Percentiles rank a stretch among this genome's conserved stretches.
These are phyloP conservation scores for Iselma pallidipennis DNA, from an alignment of 2,888 invertebrate species.

Conservation along the genomic window DNA sequence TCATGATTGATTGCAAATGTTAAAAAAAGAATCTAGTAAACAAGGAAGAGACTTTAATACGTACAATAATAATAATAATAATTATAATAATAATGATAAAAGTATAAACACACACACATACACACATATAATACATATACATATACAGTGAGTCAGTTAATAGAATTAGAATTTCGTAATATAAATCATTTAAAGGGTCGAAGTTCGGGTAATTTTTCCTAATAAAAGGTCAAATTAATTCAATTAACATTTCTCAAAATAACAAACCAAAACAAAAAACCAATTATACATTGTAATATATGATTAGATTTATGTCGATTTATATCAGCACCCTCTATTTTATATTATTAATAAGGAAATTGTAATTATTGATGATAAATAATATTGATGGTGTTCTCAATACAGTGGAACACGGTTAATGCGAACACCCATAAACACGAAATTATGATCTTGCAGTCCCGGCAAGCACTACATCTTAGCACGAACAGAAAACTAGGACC, in stretches of 20 bases:
- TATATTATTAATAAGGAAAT: not conserved
- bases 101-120: too few relatives aligned
- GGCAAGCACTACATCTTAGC: too few relatives aligned
- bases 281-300: not conserved
- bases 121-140: too few relatives aligned
- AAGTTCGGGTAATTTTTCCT: not conserved
- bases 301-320: not conserved
- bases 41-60: not conserved
- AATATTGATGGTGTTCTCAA: too few relatives aligned
- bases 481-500: too few relatives aligned
- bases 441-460: too few relatives aligned
- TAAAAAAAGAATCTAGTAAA: not conserved
- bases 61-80: not conserved
- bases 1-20: too few relatives aligned
- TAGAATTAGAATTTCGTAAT: not conserved
- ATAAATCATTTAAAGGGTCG: not conserved
- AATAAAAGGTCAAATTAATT: not conserved
- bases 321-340: not conserved
- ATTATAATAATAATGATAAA: too few relatives aligned
- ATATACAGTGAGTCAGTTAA: not conserved
- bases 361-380: not conserved
- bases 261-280: not conserved
- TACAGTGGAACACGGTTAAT: too few relatives aligned
- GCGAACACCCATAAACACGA: too few relatives aligned
- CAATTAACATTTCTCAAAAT: not conserved